Evolutionary conservation across 2,797 vertebrate genomes (phyloP).

Genomic region (Macropodus opercularis): DNA sequence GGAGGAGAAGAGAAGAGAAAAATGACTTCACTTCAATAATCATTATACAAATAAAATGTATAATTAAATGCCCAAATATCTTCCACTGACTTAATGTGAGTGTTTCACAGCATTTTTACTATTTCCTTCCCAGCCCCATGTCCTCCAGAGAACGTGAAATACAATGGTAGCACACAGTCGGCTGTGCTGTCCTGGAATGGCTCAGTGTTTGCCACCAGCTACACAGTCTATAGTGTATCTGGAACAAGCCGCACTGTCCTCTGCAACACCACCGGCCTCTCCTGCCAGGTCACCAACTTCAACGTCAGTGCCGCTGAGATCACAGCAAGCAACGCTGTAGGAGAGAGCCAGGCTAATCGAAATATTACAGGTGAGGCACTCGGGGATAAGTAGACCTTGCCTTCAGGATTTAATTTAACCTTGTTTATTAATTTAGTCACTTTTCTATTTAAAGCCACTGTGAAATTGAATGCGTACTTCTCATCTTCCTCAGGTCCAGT

Average conservation of each 20-base stretch:
- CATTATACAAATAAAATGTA: no score
- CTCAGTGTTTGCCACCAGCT: constrained; percentile 66
- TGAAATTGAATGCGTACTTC: not conserved
- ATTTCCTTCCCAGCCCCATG: constrained; percentile 75
- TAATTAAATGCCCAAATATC: no score
- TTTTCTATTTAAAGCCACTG: not conserved
- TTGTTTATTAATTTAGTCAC: no score
- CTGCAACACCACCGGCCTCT: constrained; percentile 71
- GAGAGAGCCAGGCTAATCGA: constrained; percentile 69
- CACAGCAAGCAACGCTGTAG: constrained; percentile 75
- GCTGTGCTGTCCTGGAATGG: constrained; percentile 70
- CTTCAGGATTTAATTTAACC: not conserved
- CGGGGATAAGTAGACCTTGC: not conserved
- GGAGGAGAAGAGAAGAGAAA: no score
- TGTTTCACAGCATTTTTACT: constrained; percentile 4
- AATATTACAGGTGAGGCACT: constrained; percentile 57
- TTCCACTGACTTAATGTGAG: no score
- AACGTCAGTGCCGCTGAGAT: constrained; percentile 45
- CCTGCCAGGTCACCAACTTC: constrained; percentile 63
- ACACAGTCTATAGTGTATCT: constrained; percentile 63
- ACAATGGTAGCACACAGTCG: constrained; percentile 27
- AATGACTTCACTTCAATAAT: no score
- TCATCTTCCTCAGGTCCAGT: constrained; percentile 42
- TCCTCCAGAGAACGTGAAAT: constrained; percentile 62
- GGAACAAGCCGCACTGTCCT: constrained; percentile 14